phyloP scores from a whole-genome alignment of 2,113 vertebrate species.

The Perognathus longimembris region DNA sequence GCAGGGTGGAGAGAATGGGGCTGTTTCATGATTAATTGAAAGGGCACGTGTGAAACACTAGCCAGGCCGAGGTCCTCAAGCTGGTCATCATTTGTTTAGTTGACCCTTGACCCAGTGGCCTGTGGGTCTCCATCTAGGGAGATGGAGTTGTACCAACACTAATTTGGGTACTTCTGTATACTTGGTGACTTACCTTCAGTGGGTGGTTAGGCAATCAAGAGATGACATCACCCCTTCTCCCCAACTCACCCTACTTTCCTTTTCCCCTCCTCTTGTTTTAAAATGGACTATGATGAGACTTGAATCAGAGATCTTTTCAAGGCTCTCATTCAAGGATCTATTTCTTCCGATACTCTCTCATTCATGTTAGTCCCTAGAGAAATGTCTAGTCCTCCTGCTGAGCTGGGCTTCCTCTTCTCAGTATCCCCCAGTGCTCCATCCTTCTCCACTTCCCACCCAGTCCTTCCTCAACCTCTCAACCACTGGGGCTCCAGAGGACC shows the following conservation, averaged over 20 bases:
- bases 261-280: neutral
- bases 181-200: neutral
- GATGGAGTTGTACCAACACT: neutral
- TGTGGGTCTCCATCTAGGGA: neutral
- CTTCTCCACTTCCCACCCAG: accelerated
- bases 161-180: neutral
- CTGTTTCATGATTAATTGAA: neutral
- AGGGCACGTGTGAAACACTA: neutral
- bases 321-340: neutral
- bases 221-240: neutral
- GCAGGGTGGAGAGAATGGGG: neutral
- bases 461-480: neutral
- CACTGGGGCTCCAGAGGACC: too few relatives aligned
- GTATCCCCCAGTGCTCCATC: neutral
- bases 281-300: neutral
- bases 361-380: neutral
- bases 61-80: neutral
- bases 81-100: neutral
- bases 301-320: neutral
- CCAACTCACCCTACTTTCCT: neutral
- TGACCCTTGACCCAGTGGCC: neutral
- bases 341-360: neutral
- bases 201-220: neutral
- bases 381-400: neutral
- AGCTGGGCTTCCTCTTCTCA: neutral